Evolutionary conservation across 2,797 vertebrate species (phyloP).

Genomic region (Cichlasoma orientale): DNA sequence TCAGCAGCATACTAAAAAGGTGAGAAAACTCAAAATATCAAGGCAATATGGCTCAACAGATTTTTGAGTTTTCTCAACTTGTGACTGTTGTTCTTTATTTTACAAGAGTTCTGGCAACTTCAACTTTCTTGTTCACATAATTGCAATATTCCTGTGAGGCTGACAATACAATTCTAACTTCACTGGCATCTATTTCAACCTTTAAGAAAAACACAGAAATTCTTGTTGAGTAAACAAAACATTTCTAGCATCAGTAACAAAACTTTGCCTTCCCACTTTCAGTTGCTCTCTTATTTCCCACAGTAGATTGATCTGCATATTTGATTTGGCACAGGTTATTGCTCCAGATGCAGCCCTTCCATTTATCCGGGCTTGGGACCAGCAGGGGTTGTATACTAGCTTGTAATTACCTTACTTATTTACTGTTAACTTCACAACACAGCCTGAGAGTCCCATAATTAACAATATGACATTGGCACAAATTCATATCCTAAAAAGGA

Average conservation of each 20-base stretch:
- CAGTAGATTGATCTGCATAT: background rate
- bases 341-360: background rate
- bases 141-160: background rate
- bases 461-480: background rate
- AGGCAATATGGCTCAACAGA: no score
- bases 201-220: background rate
- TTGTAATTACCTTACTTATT: background rate
- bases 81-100: background rate
- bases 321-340: background rate
- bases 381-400: background rate
- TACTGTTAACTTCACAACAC: background rate
- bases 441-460: background rate
- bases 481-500: no score
- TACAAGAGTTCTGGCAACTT: background rate
- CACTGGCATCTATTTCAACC: background rate
- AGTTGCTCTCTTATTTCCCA: background rate
- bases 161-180: background rate
- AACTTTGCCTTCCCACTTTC: background rate
- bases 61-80: no score
- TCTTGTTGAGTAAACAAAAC: background rate
- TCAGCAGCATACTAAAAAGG: background rate
- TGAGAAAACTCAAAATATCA: no score
- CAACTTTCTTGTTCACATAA: background rate
- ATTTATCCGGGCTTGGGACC: background rate
- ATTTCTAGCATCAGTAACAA: background rate